A percentile compares a stretch with the other conserved stretches of the same genome.
These are phyloP conservation scores for Lepidurus couesii DNA, from an alignment of 1,140 invertebrate genomes.

Conservation along the genomic window DNA sequence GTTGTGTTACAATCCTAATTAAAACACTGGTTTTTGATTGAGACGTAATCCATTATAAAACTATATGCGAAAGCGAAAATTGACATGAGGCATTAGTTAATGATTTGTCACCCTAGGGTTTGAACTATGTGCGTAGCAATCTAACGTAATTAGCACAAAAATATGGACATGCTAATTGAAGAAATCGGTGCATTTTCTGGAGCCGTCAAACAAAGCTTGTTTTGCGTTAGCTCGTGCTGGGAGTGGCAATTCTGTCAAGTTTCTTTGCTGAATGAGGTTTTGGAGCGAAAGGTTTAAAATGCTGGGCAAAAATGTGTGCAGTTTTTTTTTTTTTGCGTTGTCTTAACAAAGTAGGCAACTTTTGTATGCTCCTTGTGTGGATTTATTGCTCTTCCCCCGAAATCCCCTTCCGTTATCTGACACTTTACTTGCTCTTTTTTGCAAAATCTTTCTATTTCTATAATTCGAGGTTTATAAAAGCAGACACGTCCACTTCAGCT, in stretches of 20 bases:
- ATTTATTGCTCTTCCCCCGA: background rate
- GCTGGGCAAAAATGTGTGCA: background rate
- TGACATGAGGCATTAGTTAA: background rate
- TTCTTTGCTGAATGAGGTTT: background rate
- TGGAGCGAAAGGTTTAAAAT: background rate
- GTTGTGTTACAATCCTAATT: conserved; percentile 13
- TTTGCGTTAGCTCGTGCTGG: background rate
- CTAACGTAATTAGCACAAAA: background rate
- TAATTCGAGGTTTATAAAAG: too few species aligned
- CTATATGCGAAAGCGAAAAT: background rate
- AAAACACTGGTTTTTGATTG: background rate
- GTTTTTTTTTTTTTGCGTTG: conserved; percentile 2
- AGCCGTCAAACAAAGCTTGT: background rate
- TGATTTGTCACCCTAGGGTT: background rate
- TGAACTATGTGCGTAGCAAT: background rate
- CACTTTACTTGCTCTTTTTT: too few species aligned
- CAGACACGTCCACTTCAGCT: too few species aligned
- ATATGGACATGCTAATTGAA: conserved; percentile 12
- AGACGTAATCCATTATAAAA: background rate
- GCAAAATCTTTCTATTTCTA: too few species aligned
- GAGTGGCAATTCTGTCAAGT: background rate
- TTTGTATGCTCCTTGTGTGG: conserved; percentile 10
- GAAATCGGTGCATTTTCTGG: background rate
- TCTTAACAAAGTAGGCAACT: conserved; percentile 14
- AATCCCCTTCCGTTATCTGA: background rate